Evolutionary conservation across 2,888 invertebrate species (phyloP).

Genomic region (Megastigmus dorsalis): DNA sequence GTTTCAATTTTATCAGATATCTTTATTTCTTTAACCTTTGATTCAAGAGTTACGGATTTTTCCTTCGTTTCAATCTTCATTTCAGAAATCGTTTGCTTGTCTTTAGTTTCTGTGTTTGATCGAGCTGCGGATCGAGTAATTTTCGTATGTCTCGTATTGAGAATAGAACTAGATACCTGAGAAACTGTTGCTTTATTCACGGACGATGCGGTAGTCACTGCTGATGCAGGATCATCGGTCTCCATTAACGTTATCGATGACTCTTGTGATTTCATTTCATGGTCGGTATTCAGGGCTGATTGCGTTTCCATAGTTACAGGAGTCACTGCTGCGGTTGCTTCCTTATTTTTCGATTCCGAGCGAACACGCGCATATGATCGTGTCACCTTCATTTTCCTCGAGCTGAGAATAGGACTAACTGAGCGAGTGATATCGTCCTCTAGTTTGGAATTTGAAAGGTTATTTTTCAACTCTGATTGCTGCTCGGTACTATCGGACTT

Average conservation of each 20-base stretch:
- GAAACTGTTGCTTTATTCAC: background rate
- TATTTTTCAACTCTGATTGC: background rate
- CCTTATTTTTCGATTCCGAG: constrained; percentile 31
- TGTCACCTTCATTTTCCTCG: constrained; percentile 23
- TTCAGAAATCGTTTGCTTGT: background rate
- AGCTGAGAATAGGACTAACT: constrained; percentile 47
- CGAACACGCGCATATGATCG: constrained; percentile 39
- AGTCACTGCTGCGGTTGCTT: background rate
- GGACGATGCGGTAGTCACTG: background rate
- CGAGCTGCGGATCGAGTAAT: constrained; percentile 9
- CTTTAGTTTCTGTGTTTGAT: background rate
- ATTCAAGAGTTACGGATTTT: too few species aligned
- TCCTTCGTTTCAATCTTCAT: background rate
- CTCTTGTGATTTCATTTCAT: too few species aligned
- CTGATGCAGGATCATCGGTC: constrained; percentile 6
- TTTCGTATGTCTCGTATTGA: constrained; percentile 21
- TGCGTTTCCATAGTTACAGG: too few species aligned
- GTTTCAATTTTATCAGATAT: background rate
- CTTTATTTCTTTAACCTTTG: constrained; percentile 12
- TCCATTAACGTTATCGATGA: too few species aligned
- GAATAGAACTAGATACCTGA: constrained; percentile 46
- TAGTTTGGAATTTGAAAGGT: background rate
- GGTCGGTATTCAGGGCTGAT: too few species aligned
- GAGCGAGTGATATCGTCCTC: constrained; percentile 3
- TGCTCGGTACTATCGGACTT: background rate